Conservation (phyloP, 1,140 invertebrate genomes). For the Macrobrachium nipponense region DNA sequence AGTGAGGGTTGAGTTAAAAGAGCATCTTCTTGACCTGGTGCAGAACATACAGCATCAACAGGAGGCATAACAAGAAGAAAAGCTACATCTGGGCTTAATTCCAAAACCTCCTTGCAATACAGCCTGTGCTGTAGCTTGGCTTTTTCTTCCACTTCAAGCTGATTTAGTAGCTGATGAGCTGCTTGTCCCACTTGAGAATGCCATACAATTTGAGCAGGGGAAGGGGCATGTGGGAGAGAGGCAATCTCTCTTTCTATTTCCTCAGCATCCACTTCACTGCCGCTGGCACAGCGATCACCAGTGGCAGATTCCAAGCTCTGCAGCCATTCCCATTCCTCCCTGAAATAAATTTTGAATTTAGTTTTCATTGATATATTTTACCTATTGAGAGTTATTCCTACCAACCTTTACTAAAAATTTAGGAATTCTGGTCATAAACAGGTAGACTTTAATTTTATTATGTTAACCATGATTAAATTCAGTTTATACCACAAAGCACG, state of each 20-base stretch:
- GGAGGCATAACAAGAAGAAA: constrained; percentile 91
- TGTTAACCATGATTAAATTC: no score
- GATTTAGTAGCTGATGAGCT: constrained; percentile 69
- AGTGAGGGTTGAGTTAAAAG: constrained; percentile 69
- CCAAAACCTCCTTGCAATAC: constrained; percentile 92
- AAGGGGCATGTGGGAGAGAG: constrained; percentile 88
- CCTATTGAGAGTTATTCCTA: not conserved
- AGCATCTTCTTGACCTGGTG: constrained; percentile 72
- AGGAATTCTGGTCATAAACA: not conserved
- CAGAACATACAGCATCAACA: constrained; percentile 88
- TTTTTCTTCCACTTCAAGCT: constrained; percentile 54
- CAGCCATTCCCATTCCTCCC: constrained; percentile 88
- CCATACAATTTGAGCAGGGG: constrained; percentile 89
- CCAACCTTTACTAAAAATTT: not conserved
- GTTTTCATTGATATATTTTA: no score
- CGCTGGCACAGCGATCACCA: constrained; percentile 22
- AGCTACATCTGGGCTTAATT: constrained; percentile 87
- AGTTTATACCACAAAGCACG: no score
- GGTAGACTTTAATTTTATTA: no score
- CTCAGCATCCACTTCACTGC: constrained; percentile 80
- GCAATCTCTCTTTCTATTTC: constrained; percentile 89
- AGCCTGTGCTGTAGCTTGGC: constrained; percentile 68
- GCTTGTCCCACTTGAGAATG: constrained; percentile 76
- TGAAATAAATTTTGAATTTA: constrained; percentile 68
- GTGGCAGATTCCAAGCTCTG: constrained; percentile 66